phyloP scores from a whole-genome alignment of 2,888 invertebrate species.

The Formica aserva region DNA sequence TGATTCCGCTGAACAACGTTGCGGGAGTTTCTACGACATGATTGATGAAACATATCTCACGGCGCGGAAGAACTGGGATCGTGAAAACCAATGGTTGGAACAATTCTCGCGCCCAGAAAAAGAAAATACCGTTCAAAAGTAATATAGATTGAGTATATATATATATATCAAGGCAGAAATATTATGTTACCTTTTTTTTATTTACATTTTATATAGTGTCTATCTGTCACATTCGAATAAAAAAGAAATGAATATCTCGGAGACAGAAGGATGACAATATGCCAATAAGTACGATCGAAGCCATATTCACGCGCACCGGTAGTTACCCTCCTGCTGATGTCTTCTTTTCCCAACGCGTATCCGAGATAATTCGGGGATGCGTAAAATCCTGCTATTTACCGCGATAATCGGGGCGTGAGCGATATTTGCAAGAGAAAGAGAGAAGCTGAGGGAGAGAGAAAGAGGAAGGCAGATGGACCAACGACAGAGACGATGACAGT shows the following conservation, averaged over 20 bases:
- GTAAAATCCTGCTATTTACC: slow-evolving; percentile 84
- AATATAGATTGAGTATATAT: background rate
- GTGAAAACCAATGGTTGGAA: slow-evolving; percentile 27
- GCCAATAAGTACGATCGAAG: background rate
- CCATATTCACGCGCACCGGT: slow-evolving; percentile 19
- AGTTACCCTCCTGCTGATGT: slow-evolving; percentile 25
- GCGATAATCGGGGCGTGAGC: slow-evolving; percentile 83
- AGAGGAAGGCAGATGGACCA: slow-evolving; percentile 50
- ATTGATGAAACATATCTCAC: slow-evolving; percentile 52
- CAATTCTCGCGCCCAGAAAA: background rate
- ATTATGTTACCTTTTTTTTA: background rate
- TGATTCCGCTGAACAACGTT: slow-evolving; percentile 47
- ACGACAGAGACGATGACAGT: slow-evolving; percentile 48
- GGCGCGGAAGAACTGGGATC: slow-evolving; percentile 34
- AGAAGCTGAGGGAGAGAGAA: slow-evolving; percentile 35
- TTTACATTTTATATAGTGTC: background rate
- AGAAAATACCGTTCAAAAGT: slow-evolving; percentile 13
- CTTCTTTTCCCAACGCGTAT: slow-evolving; percentile 48
- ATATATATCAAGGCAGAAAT: background rate
- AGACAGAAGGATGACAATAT: slow-evolving; percentile 2
- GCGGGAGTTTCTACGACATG: slow-evolving; percentile 33
- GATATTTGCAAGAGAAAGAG: slow-evolving; percentile 71
- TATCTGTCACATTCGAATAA: background rate
- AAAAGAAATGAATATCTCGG: background rate
- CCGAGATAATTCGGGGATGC: slow-evolving; percentile 84